phyloP scores from a whole-genome alignment of 2,113 vertebrate genomes.

The Chaenogobius annularis region DNA sequence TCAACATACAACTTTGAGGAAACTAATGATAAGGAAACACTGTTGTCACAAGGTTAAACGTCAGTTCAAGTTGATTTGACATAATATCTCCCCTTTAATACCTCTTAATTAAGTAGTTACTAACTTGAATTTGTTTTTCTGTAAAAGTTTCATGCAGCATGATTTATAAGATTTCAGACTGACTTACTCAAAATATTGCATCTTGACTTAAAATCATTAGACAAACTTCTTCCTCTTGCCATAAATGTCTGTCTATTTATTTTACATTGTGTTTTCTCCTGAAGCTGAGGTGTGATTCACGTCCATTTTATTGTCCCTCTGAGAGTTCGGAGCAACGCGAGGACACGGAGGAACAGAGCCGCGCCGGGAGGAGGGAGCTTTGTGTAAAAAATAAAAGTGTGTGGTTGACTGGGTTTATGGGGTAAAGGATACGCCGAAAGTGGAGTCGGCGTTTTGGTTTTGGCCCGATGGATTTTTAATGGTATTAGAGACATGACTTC shows the following conservation, averaged over 20 bases:
- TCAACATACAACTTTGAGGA: too few species aligned
- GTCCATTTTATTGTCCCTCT: background rate
- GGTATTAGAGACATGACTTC: constrained; percentile 68
- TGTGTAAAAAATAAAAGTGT: constrained; percentile 37
- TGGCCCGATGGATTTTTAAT: constrained; percentile 50
- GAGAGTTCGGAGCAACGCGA: constrained; percentile 52
- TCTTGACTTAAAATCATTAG: background rate
- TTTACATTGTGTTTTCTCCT: constrained; percentile 3
- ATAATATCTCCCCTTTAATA: too few species aligned
- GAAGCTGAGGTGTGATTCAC: constrained; percentile 37
- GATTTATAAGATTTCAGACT: too few species aligned
- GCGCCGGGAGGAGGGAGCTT: constrained; percentile 52
- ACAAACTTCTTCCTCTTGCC: background rate
- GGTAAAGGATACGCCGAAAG: constrained; percentile 55
- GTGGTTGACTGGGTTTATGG: constrained; percentile 63
- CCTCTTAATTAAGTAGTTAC: too few species aligned
- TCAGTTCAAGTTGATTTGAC: too few species aligned
- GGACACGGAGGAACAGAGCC: constrained; percentile 34
- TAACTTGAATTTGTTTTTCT: too few species aligned
- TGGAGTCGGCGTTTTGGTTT: constrained; percentile 36
- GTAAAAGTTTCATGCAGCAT: too few species aligned
- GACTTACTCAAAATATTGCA: background rate
- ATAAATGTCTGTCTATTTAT: background rate
- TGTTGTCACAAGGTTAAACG: too few species aligned
- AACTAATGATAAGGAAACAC: too few species aligned